Base-by-base conservation (phyloP, 2,113 vertebrate genomes). In the Cynocephalus volans region DNA sequence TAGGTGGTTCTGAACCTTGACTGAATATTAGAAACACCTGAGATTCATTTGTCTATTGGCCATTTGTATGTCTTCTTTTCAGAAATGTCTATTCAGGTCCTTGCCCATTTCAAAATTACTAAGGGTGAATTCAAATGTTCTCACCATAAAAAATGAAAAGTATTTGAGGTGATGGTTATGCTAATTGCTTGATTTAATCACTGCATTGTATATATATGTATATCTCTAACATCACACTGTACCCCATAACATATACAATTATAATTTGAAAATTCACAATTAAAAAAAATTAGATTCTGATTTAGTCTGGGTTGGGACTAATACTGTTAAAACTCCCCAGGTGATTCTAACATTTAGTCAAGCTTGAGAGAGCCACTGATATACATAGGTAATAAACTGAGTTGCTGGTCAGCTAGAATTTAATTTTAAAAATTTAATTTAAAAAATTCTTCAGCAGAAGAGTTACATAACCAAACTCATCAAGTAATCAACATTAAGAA, bases 21-120 rank as follows among this genome's bases (percentile, higher is more conserved):
- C 6, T 70, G 28, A 97, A 72, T 83, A 45, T 92, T 93, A 80
- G 58, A 84, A 89, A 90, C 26, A 94, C 15, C 50, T 58, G 23
- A 28, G 24, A 81, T 36, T 62, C 48, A 72, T 36, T 36, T 69
- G 77, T 28, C 15, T 58, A 41, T 70, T 54, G 41, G 13, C 18
- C 67, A 67, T 56, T 88, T 76, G 31, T 54, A 6, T 76, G 62
- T n/a, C 52, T 36, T 79, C 3, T 48, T 67, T 67, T 64, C 18
- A 45, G n/a, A 45, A 73, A 73, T 64, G 6, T 41, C n/a, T 73
- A 26, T 54, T 52, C 24, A 36, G 17, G 9, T 45, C 33, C 58
- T 81, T 50, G 33, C 65, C 58, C 54, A 73, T 73, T 82, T 81
- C 50, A 45, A 56, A 75, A 75, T 67, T 58, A 8, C 14, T 86